Percentiles rank a stretch among this genome's conserved stretches.
Conservation (phyloP, 2,888 invertebrate species). For the Galerucella calmariensis region DNA sequence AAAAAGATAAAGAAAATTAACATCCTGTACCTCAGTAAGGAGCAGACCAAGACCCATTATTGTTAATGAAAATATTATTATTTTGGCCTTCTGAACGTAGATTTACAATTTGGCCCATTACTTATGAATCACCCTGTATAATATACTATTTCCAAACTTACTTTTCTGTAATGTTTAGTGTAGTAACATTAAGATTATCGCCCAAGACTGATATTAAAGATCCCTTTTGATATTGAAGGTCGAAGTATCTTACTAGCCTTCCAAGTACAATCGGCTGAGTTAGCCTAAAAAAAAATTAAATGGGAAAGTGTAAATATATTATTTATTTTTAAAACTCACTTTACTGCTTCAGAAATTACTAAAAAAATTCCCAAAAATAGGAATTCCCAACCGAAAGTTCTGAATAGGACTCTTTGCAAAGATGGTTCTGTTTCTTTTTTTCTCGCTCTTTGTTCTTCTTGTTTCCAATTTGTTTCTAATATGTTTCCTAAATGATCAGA, state of each 20-base stretch:
- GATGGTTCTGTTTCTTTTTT: conserved; percentile 68
- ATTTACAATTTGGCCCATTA: no score
- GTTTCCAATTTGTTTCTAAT: conserved; percentile 72
- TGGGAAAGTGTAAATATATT: background rate
- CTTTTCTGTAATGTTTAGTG: background rate
- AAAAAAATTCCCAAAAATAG: conserved; percentile 73
- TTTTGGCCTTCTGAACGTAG: no score
- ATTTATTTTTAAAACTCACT: conserved; percentile 63
- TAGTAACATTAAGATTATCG: conserved; percentile 1
- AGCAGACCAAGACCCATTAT: no score
- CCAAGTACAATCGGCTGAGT: conserved; percentile 75
- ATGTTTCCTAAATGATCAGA: conserved; percentile 74
- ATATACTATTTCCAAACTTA: background rate
- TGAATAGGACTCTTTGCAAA: conserved; percentile 69
- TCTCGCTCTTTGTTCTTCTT: conserved; percentile 66
- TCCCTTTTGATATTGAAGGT: conserved; percentile 50
- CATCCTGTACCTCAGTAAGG: no score
- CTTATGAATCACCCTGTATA: no score
- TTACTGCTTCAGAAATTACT: conserved; percentile 70
- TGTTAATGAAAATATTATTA: no score
- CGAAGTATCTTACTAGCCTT: conserved; percentile 71
- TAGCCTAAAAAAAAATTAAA: conserved; percentile 65
- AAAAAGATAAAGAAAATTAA: no score
- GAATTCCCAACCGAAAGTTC: conserved; percentile 72
- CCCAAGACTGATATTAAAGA: background rate